A percentile compares a stretch with the other conserved stretches of the same genome.
These are phyloP conservation scores for Drosophila orena DNA, from an alignment of 1,140 invertebrate genomes.

Conservation along the genomic window DNA sequence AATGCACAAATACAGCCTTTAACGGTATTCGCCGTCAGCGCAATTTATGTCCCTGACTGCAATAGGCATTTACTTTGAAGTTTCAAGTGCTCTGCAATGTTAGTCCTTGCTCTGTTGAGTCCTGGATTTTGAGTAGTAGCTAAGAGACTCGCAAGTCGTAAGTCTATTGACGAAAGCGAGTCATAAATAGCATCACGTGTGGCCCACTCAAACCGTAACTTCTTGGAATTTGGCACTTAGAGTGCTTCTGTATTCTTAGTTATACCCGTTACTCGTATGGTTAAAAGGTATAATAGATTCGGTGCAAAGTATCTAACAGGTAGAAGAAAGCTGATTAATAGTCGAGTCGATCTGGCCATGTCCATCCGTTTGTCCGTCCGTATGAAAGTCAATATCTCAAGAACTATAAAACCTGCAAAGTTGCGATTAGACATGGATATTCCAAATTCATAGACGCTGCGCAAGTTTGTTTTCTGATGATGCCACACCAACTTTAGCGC, in stretches of 20 bases:
- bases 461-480: too few species aligned
- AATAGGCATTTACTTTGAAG: slow-evolving; percentile 84
- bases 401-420: too few species aligned
- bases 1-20: slow-evolving; percentile 54
- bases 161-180: slow-evolving; percentile 81
- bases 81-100: slow-evolving; percentile 59
- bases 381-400: too few species aligned
- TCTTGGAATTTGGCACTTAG: neutral
- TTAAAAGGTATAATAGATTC: neutral
- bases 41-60: slow-evolving; percentile 84
- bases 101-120: slow-evolving; percentile 28
- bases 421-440: too few species aligned
- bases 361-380: too few species aligned
- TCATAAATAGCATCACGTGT: slow-evolving; percentile 79
- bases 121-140: too few species aligned
- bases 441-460: too few species aligned
- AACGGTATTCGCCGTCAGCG: slow-evolving; percentile 75
- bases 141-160: slow-evolving; percentile 49
- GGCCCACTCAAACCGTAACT: slow-evolving; percentile 17
- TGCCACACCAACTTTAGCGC: too few species aligned
- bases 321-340: too few species aligned
- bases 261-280: too few species aligned
- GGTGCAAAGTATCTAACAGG: too few species aligned
- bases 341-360: too few species aligned
- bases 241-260: neutral